These are phyloP conservation scores for Spilarctia lutea DNA, from an alignment of 2,888 invertebrate genomes.

Conservation along the genomic window DNA sequence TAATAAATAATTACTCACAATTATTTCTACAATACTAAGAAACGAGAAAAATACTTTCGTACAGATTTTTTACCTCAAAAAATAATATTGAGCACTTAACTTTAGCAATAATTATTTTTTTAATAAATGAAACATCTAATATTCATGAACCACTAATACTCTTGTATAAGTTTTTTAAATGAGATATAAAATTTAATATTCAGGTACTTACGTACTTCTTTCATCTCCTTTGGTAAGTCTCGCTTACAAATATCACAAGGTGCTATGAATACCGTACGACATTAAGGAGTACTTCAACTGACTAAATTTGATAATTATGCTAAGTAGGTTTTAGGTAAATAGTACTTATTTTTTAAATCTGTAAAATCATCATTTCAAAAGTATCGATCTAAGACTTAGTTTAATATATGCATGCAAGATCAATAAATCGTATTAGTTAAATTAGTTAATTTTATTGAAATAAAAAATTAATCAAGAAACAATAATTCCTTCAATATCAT, in stretches of 20 bases:
- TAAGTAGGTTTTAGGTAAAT: background rate
- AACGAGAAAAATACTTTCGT: no score
- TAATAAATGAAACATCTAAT: no score
- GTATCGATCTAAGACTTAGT: background rate
- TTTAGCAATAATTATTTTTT: no score
- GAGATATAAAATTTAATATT: no score
- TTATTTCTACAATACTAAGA: background rate
- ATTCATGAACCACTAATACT: no score
- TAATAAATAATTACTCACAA: background rate
- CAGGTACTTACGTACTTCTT: no score
- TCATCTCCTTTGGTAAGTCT: background rate
- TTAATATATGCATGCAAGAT: no score
- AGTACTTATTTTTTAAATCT: background rate
- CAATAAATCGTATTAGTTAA: background rate
- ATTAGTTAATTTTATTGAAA: background rate
- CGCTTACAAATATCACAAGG: background rate
- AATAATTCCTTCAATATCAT: no score
- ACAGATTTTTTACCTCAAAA: background rate
- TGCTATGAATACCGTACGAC: background rate
- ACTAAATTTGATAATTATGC: background rate
- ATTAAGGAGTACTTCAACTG: background rate
- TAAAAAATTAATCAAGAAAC: no score
- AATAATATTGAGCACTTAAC: background rate
- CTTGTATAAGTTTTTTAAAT: no score
- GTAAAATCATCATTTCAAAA: background rate